These are phyloP conservation scores for Acanthosepion lycidas DNA, from an alignment of 2,888 invertebrate genomes.

Conservation along the genomic window DNA sequence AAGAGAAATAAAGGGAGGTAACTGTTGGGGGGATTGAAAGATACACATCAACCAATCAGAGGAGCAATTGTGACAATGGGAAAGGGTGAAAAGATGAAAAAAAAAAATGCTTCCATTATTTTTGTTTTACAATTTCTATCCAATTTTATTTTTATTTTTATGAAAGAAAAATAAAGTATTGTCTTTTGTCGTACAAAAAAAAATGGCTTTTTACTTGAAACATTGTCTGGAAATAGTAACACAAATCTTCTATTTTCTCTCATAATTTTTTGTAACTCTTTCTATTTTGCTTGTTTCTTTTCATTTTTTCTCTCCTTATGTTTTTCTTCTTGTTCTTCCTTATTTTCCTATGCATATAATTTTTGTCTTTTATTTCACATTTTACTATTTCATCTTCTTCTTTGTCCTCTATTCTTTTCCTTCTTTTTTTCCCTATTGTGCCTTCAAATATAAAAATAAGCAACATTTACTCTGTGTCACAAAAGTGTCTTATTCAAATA, in stretches of 20 bases:
- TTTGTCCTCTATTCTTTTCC: not conserved
- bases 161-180: not conserved
- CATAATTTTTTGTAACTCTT: not conserved
- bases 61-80: not conserved
- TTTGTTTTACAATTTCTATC: not conserved
- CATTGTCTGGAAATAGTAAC: not conserved
- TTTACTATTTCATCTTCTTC: not conserved
- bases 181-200: not conserved
- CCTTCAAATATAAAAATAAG: no score
- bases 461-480: no score
- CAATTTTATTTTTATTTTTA: not conserved
- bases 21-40: not conserved
- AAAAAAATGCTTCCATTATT: not conserved
- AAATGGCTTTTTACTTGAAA: not conserved
- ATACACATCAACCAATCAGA: not conserved
- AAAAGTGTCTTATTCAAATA: no score
- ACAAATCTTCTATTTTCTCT: not conserved
- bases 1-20: not conserved
- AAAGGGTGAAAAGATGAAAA: not conserved
- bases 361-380: no score
- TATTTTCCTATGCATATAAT: not conserved
- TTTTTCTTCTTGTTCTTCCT: not conserved
- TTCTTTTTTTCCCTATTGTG: not conserved
- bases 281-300: not conserved
- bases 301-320: not conserved